Conservation (phyloP, 2,797 vertebrate genomes). For the Malurus leucopterus region DNA sequence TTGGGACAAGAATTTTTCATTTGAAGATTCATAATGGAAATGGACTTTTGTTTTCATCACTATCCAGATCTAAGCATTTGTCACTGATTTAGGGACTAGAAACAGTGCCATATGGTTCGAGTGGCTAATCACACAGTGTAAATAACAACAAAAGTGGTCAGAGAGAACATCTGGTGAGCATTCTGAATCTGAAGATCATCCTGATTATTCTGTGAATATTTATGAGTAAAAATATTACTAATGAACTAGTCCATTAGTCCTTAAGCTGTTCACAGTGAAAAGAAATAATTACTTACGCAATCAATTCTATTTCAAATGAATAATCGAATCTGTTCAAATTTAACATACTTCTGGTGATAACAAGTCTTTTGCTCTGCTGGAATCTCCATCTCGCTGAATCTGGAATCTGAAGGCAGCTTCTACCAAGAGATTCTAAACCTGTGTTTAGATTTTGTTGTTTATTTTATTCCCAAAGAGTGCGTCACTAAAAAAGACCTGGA, state of each 20-base stretch:
- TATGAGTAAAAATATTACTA: not conserved
- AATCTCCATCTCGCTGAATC: not conserved
- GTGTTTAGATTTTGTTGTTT: not conserved
- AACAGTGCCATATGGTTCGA: not conserved
- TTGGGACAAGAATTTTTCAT: not conserved
- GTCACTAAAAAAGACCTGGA: not conserved
- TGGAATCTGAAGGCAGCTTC: not conserved
- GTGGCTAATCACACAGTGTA: not conserved
- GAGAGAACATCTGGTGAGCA: conserved; percentile 43
- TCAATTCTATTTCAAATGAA: not conserved
- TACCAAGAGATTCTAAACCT: not conserved
- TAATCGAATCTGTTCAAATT: not conserved
- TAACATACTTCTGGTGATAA: not conserved
- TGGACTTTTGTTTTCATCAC: not conserved
- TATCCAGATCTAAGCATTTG: conserved; percentile 18
- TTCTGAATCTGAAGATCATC: conserved; percentile 24
- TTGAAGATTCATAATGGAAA: not conserved
- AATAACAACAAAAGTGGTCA: not conserved
- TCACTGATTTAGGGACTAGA: not conserved
- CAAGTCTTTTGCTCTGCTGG: not conserved
- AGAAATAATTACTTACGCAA: not conserved
- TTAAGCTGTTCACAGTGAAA: not conserved
- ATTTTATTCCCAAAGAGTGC: not conserved
- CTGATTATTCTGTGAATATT: conserved; percentile 8
- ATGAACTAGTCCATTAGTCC: not conserved